phyloP scores from a whole-genome alignment of 2,888 invertebrate species.

The Criorhina ranunculi region DNA sequence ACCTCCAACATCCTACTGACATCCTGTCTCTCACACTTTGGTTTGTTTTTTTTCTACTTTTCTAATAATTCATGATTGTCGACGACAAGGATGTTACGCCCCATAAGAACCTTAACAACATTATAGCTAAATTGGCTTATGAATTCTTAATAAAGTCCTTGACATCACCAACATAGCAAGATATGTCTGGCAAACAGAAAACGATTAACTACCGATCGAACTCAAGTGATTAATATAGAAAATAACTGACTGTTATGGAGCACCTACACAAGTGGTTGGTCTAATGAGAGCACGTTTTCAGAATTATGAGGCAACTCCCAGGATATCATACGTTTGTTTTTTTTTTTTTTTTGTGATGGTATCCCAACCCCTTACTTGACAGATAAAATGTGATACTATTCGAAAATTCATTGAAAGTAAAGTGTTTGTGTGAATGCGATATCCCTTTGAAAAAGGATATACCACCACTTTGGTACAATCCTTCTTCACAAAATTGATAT shows the following conservation, averaged over 20 bases:
- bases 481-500: background rate
- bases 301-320: background rate
- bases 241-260: constrained; percentile 21
- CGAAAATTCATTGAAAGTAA: background rate
- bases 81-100: constrained; percentile 26
- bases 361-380: background rate
- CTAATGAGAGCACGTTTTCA: background rate
- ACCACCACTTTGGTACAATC: background rate
- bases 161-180: constrained; percentile 11
- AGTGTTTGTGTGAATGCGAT: background rate
- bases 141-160: constrained; percentile 42
- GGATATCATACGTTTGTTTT: background rate
- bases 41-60: background rate
- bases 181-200: constrained; percentile 11
- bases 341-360: background rate
- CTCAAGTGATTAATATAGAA: constrained; percentile 46
- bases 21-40: background rate
- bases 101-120: constrained; percentile 24
- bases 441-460: constrained; percentile 9
- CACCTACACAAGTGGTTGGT: background rate
- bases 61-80: constrained; percentile 25
- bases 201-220: constrained; percentile 51
- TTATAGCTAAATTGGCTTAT: constrained; percentile 21
- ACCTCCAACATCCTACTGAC: background rate
- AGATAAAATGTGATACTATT: background rate